Evolutionary conservation across 1,140 invertebrate genomes (phyloP).

Genomic region (Neocloeon triangulifer): DNA sequence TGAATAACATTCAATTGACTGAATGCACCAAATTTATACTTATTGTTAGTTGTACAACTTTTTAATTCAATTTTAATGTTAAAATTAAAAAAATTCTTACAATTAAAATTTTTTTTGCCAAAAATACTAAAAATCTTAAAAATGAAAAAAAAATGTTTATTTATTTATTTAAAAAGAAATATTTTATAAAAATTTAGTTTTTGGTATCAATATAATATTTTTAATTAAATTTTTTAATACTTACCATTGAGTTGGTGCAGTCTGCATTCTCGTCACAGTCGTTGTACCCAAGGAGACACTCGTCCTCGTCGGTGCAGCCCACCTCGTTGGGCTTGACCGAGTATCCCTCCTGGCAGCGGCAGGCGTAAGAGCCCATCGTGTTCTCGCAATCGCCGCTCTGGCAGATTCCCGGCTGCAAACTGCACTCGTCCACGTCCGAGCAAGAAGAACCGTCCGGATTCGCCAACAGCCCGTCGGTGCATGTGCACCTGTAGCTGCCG

Average conservation of each 20-base stretch:
- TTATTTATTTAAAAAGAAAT: too few species aligned
- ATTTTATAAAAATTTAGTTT: too few species aligned
- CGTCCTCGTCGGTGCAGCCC: conserved; percentile 61
- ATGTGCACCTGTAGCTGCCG: conserved; percentile 55
- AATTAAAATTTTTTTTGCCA: too few species aligned
- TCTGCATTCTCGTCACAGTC: conserved; percentile 58
- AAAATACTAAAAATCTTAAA: too few species aligned
- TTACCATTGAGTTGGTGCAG: conserved; percentile 54
- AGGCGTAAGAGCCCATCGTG: conserved; percentile 62
- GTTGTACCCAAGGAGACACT: conserved; percentile 50
- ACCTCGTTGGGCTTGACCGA: conserved; percentile 53
- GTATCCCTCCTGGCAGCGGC: conserved; percentile 53
- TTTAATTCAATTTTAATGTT: too few species aligned
- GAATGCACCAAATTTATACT: too few species aligned
- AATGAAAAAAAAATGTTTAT: too few species aligned
- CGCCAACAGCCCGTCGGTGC: conserved; percentile 44
- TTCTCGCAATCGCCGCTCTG: conserved; percentile 52
- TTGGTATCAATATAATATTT: too few species aligned
- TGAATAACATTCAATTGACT: too few species aligned
- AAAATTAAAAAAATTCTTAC: too few species aligned
- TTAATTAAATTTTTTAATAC: conserved; percentile 11
- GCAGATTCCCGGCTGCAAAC: conserved; percentile 40
- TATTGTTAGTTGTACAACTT: too few species aligned
- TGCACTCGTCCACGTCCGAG: conserved; percentile 49
- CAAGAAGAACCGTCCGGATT: conserved; percentile 43